These are phyloP conservation scores for Magallana nippona DNA, from an alignment of 2,888 invertebrate genomes.

Conservation along the genomic window DNA sequence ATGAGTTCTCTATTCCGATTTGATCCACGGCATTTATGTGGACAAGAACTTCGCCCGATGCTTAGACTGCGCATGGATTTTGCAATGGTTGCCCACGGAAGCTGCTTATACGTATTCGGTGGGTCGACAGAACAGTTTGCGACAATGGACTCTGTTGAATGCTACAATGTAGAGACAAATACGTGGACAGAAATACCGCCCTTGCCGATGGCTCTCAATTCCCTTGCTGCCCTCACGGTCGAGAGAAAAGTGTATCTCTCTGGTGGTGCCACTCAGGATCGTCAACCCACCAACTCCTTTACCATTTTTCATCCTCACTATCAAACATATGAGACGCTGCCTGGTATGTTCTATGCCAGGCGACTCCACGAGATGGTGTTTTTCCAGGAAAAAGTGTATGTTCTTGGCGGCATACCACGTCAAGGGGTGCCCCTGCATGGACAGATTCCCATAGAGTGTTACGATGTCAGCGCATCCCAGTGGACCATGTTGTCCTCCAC, in stretches of 20 bases:
- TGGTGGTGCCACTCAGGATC: slow-evolving; percentile 76
- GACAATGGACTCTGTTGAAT: slow-evolving; percentile 77
- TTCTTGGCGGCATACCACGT: slow-evolving; percentile 77
- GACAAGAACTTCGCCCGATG: slow-evolving; percentile 77
- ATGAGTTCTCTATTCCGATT: slow-evolving; percentile 78
- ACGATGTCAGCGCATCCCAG: slow-evolving; percentile 72
- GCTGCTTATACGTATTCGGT: slow-evolving; percentile 75
- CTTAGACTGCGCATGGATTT: slow-evolving; percentile 75
- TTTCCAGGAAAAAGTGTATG: slow-evolving; percentile 70
- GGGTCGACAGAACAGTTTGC: slow-evolving; percentile 76
- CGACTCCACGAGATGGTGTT: slow-evolving; percentile 78
- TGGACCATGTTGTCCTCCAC: slow-evolving; percentile 78
- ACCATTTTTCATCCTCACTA: slow-evolving; percentile 70
- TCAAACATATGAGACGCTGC: slow-evolving; percentile 71
- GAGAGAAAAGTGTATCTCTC: slow-evolving; percentile 75
- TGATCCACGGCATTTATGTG: slow-evolving; percentile 77
- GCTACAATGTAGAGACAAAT: slow-evolving; percentile 75
- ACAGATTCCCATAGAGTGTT: slow-evolving; percentile 78
- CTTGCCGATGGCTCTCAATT: slow-evolving; percentile 75
- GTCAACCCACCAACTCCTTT: slow-evolving; percentile 74
- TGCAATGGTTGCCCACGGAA: slow-evolving; percentile 71
- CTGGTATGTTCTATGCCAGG: slow-evolving; percentile 76
- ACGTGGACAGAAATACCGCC: slow-evolving; percentile 76
- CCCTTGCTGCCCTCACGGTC: slow-evolving; percentile 71
- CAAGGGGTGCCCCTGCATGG: slow-evolving; percentile 76